Base-by-base conservation (phyloP, 2,888 invertebrate species). In the Archips crataeganus region DNA sequence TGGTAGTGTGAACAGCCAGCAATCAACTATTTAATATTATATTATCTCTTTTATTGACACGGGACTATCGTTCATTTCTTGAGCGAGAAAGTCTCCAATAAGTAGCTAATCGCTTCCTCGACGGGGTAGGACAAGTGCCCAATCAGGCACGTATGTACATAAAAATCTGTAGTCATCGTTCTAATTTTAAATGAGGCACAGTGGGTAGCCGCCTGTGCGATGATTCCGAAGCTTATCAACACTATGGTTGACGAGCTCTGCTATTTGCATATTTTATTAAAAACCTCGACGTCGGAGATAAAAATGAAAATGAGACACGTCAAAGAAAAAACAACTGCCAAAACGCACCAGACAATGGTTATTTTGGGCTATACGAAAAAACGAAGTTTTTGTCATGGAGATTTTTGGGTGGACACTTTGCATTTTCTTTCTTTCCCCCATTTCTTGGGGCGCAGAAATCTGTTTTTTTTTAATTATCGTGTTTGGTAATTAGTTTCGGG, bases 401-500 rank as follows among this genome's bases (percentile, higher is more conserved):
- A 94, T 93, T 90, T 73, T 88, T 82, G 91, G 90, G 86, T 87
- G 89, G 91, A 92, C 91, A 92, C 92, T 94, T 92, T 91, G 93
- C 92, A 93, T 93, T 93, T 91, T 91, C 92, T 92, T 92, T 91
- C 90, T 92, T 89, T 90, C 88, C 87, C 86, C 84, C 85, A 85
- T 89, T 86, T 85, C 87, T 86, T 82, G 80, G 80, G 81, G 83
- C 83, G 86, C 80, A 87, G 89, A 85, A 92, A 92, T 94, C 93
- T 93, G 93, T 92, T 23, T 93, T 93, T 93, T 93, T 90, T 93
- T 94, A 94, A 94, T 93, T 93, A 93, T 91, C 93, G 91, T 93
- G 93, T 93, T 94, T 94, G 90, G 92, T 93, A 94, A 94, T 94
- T 94, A 94, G 94, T 93, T 94, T 91, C 86, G 89, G 91, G 91